A percentile compares a stretch with the other conserved stretches of the same genome.
Conservation (phyloP, 2,888 invertebrate species). For the Brenthis hecate region DNA sequence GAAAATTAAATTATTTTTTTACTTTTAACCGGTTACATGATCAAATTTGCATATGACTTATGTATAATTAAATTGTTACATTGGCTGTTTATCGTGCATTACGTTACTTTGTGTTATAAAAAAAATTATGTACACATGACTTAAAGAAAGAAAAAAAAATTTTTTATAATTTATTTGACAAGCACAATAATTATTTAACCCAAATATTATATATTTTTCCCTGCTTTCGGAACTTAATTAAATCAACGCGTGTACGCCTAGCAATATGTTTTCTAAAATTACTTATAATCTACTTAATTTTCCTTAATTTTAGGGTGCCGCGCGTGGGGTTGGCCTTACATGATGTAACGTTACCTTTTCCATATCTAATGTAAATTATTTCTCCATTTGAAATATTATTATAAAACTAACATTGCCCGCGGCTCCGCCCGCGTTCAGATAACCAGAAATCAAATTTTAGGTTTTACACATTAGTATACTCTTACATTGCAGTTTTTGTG, state of each 20-base stretch:
- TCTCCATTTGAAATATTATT: slow-evolving; percentile 5
- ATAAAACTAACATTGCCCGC: too few relatives aligned
- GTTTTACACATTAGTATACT: too few relatives aligned
- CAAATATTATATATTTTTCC: background rate
- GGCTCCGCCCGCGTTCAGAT: too few relatives aligned
- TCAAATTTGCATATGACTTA: slow-evolving; percentile 11
- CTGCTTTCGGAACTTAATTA: slow-evolving; percentile 12
- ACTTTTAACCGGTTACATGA: slow-evolving; percentile 9
- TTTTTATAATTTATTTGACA: background rate
- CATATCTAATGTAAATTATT: background rate
- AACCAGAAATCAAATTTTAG: too few relatives aligned
- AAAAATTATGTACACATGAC: background rate
- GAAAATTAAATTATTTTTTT: slow-evolving; percentile 8
- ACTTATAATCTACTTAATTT: slow-evolving; percentile 18
- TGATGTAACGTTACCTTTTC: background rate
- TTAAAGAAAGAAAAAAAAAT: too few relatives aligned
- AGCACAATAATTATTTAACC: background rate
- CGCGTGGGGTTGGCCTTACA: slow-evolving; percentile 9
- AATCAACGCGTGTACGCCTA: slow-evolving; percentile 16
- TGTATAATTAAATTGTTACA: slow-evolving; percentile 5
- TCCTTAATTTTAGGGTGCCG: slow-evolving; percentile 16
- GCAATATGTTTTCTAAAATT: slow-evolving; percentile 10
- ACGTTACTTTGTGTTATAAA: background rate
- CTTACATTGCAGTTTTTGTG: too few relatives aligned
- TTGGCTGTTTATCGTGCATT: background rate